These are phyloP conservation scores for Micrasema minimum DNA, from an alignment of 1,140 invertebrate species.

Conservation along the genomic window DNA sequence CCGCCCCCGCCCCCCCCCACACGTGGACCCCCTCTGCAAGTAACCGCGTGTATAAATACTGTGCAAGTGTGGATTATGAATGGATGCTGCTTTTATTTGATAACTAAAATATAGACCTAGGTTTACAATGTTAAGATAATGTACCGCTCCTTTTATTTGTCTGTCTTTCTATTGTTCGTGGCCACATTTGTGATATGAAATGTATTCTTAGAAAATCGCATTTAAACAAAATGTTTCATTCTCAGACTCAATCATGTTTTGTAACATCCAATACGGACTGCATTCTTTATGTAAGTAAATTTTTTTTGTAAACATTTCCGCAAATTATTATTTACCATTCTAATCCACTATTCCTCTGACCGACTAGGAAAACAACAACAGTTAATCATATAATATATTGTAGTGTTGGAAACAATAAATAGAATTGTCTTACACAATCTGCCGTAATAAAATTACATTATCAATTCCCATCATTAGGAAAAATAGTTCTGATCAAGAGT, in stretches of 20 bases:
- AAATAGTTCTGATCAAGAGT: no score
- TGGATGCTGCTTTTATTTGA: constrained; percentile 17
- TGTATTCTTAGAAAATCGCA: constrained; percentile 29
- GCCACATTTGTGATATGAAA: constrained; percentile 17
- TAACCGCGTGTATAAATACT: neutral
- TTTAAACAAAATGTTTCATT: constrained; percentile 15
- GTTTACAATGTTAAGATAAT: constrained; percentile 17
- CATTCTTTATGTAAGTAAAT: constrained; percentile 38
- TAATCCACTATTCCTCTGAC: no score
- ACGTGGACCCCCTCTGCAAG: neutral
- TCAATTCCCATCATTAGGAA: no score
- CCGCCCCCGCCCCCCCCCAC: neutral
- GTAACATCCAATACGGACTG: constrained; percentile 29
- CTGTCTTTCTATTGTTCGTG: neutral
- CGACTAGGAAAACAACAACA: no score
- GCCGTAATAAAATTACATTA: no score
- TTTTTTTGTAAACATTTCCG: constrained; percentile 23
- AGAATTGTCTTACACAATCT: no score
- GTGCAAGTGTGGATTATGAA: constrained; percentile 3
- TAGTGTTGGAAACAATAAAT: no score
- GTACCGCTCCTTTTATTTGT: constrained; percentile 8
- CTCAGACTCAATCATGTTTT: constrained; percentile 16
- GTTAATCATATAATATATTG: no score
- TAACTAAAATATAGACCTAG: constrained; percentile 17
- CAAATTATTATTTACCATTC: neutral